A percentile compares a stretch with the other conserved stretches of the same genome.
phyloP scores from a whole-genome alignment of 2,888 invertebrate genomes.

The Glyphotaelius pellucidus region DNA sequence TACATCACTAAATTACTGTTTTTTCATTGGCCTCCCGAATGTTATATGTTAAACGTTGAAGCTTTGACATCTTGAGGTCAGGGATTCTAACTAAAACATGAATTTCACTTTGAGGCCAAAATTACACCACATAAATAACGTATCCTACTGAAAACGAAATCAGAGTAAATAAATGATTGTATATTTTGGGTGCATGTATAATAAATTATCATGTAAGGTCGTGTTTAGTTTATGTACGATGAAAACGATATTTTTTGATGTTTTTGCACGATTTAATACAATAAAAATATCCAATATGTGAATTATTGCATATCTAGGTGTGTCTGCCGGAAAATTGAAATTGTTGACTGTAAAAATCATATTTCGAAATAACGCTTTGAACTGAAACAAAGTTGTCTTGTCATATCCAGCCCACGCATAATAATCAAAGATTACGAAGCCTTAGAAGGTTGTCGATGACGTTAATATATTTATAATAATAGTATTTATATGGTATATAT shows the following conservation, averaged over 20 bases:
- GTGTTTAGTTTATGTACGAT: neutral
- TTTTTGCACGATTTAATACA: neutral
- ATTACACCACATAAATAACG: neutral
- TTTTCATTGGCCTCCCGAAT: too few relatives aligned
- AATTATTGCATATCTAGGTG: neutral
- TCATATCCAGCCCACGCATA: slow-evolving; percentile 8
- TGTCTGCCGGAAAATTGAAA: neutral
- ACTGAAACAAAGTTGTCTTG: slow-evolving; percentile 20
- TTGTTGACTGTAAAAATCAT: neutral
- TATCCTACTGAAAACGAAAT: neutral
- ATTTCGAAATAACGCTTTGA: neutral
- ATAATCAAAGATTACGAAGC: neutral
- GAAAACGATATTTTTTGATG: neutral
- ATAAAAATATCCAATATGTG: neutral
- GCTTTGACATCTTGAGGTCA: neutral
- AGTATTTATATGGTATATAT: neutral
- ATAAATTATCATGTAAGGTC: neutral
- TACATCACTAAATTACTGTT: too few relatives aligned
- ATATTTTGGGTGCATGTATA: neutral
- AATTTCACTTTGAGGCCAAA: neutral
- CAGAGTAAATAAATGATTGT: neutral
- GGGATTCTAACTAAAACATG: neutral
- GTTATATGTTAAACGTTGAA: neutral
- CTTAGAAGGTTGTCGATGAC: slow-evolving; percentile 9
- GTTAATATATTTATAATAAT: neutral